Evolutionary conservation across 2,113 vertebrate species (phyloP).

Genomic region (Catharus bicknelli): DNA sequence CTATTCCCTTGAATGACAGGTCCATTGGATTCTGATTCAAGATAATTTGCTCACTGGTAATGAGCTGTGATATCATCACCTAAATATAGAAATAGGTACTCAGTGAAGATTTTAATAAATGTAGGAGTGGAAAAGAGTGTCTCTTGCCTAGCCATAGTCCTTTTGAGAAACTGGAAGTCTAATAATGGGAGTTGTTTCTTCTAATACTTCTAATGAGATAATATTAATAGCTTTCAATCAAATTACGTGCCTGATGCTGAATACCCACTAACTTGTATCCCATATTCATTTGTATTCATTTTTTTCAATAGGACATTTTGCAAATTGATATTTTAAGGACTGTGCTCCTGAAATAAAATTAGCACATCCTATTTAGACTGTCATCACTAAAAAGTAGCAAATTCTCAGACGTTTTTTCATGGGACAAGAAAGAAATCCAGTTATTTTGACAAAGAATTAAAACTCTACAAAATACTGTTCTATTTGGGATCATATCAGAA

Average conservation of each 20-base stretch:
- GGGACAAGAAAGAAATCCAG: neutral
- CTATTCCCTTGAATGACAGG: slow-evolving; percentile 8
- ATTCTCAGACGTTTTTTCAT: neutral
- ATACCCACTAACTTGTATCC: slow-evolving; percentile 14
- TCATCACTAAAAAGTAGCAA: neutral
- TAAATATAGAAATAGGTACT: slow-evolving; percentile 38
- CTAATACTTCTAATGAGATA: slow-evolving; percentile 8
- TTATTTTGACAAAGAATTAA: slow-evolving; percentile 15
- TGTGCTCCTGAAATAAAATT: slow-evolving; percentile 34
- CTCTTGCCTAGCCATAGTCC: neutral
- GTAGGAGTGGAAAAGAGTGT: neutral
- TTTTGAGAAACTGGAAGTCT: neutral
- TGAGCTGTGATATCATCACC: neutral
- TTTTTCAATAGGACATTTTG: slow-evolving; percentile 16
- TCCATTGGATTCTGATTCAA: slow-evolving; percentile 38
- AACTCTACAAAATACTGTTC: neutral
- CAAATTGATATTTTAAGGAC: slow-evolving; percentile 37
- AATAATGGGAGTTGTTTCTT: slow-evolving; percentile 29
- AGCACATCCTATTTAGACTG: slow-evolving; percentile 29
- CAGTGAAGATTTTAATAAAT: slow-evolving; percentile 25
- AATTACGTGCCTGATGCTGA: slow-evolving; percentile 3
- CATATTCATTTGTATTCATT: slow-evolving; percentile 6
- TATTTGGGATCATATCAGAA: neutral
- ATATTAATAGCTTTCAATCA: slow-evolving; percentile 52
- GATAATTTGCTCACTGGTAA: slow-evolving; percentile 43